phyloP scores from a whole-genome alignment of 1,140 invertebrate species.

The Samia ricini region DNA sequence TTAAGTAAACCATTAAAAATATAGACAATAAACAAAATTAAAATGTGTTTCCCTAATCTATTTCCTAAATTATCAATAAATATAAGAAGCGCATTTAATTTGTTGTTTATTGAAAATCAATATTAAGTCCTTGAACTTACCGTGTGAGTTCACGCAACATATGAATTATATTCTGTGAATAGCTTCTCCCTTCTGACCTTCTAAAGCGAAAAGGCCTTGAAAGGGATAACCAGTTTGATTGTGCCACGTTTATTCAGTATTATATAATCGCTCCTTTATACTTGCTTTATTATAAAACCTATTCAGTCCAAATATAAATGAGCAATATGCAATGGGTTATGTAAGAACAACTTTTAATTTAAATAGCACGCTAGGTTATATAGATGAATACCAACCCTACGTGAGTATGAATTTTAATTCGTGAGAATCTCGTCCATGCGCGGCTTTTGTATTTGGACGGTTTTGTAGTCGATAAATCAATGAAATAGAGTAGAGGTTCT shows the following conservation, averaged over 20 bases:
- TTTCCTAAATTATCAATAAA: background rate
- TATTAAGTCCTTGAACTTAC: constrained; percentile 65
- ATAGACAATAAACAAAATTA: too few species aligned
- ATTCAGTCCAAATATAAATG: background rate
- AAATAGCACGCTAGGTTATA: background rate
- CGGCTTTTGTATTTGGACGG: too few species aligned
- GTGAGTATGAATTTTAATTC: background rate
- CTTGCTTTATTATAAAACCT: constrained; percentile 1
- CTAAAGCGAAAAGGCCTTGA: constrained; percentile 56
- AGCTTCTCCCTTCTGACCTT: constrained; percentile 55
- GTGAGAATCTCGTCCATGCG: background rate
- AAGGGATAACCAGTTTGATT: constrained; percentile 29
- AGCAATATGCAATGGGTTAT: background rate
- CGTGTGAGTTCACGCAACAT: constrained; percentile 35
- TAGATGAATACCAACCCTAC: background rate
- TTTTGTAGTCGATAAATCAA: too few species aligned
- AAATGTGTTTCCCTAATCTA: too few species aligned
- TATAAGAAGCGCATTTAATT: background rate
- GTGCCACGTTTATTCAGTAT: constrained; percentile 39
- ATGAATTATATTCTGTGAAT: constrained; percentile 55
- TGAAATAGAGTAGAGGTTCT: too few species aligned
- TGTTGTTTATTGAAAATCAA: background rate
- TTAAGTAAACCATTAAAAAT: too few species aligned
- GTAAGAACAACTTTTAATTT: background rate
- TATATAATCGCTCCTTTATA: constrained; percentile 42